phyloP scores from a whole-genome alignment of 2,113 vertebrate genomes.

The Onychorhynchus coronatus region DNA sequence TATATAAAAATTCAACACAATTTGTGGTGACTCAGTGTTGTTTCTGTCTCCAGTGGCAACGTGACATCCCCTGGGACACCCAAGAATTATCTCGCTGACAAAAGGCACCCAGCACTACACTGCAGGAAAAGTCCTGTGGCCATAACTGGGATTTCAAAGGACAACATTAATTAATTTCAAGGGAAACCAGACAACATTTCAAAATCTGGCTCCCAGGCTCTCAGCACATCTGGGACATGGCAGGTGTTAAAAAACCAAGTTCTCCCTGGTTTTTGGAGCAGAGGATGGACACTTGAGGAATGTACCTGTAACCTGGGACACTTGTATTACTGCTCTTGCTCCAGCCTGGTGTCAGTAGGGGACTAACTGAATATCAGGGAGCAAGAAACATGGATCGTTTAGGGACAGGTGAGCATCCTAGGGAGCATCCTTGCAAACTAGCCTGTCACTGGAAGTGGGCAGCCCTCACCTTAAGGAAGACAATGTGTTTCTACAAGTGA shows the following conservation, averaged over 20 bases:
- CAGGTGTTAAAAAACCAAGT: not conserved
- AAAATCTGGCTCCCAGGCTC: not conserved
- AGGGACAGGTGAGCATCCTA: not conserved
- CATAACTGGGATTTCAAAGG: not conserved
- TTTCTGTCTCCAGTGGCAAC: not conserved
- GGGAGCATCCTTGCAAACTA: not conserved
- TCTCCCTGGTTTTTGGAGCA: not conserved
- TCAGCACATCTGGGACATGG: not conserved
- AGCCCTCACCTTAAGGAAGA: not conserved
- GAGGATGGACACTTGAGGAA: not conserved
- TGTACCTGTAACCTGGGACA: not conserved
- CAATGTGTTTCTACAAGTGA: not conserved
- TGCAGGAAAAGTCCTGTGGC: not conserved
- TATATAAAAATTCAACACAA: not conserved
- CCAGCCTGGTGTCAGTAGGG: not conserved
- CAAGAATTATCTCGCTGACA: not conserved
- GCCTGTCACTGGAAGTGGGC: fast-evolving
- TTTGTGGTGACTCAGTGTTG: not conserved
- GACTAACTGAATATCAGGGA: not conserved
- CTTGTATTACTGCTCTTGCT: not conserved
- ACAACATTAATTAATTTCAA: not conserved
- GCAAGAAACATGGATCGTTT: fast-evolving
- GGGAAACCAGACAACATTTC: not conserved
- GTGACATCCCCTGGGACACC: not conserved
- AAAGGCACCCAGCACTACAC: not conserved